These are phyloP conservation scores for Pygmarrhopalites habei DNA, from an alignment of 1,140 invertebrate genomes.

Conservation along the genomic window DNA sequence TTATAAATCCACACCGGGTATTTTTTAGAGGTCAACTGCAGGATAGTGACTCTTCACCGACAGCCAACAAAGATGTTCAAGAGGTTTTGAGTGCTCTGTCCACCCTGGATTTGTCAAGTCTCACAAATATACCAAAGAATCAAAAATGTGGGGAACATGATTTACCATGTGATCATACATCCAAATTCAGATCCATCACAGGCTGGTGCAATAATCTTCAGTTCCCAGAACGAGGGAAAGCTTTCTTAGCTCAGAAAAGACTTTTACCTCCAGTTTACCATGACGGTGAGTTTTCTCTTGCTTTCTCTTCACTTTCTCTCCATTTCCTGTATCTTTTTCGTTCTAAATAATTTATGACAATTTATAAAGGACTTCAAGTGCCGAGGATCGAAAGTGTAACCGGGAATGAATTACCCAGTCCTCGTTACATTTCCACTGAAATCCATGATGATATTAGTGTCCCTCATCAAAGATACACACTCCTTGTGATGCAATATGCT, in stretches of 20 bases:
- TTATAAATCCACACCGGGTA: no score
- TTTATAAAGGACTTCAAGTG: conserved; percentile 43
- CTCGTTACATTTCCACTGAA: conserved; percentile 70
- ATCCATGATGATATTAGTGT: conserved; percentile 85
- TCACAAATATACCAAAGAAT: conserved; percentile 46
- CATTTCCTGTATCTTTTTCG: no score
- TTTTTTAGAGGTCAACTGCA: conserved; percentile 41
- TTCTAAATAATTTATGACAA: no score
- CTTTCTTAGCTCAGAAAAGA: conserved; percentile 47
- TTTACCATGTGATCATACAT: conserved; percentile 54
- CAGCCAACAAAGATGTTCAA: conserved; percentile 42
- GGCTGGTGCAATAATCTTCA: conserved; percentile 58
- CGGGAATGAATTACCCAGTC: conserved; percentile 67
- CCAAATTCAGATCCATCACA: conserved; percentile 49
- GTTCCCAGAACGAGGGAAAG: conserved; percentile 50
- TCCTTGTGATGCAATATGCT: conserved; percentile 80
- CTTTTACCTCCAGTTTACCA: conserved; percentile 50
- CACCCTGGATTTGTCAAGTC: conserved; percentile 45
- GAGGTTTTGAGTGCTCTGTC: conserved; percentile 47
- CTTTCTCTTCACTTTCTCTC: no score
- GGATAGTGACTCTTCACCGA: conserved; percentile 43
- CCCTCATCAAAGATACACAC: conserved; percentile 72
- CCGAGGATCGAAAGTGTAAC: conserved; percentile 64
- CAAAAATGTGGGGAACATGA: conserved; percentile 49
- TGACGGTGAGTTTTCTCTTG: no score